These are phyloP conservation scores for Hydropsyche betteni DNA, from an alignment of 2,888 invertebrate species.

Conservation along the genomic window DNA sequence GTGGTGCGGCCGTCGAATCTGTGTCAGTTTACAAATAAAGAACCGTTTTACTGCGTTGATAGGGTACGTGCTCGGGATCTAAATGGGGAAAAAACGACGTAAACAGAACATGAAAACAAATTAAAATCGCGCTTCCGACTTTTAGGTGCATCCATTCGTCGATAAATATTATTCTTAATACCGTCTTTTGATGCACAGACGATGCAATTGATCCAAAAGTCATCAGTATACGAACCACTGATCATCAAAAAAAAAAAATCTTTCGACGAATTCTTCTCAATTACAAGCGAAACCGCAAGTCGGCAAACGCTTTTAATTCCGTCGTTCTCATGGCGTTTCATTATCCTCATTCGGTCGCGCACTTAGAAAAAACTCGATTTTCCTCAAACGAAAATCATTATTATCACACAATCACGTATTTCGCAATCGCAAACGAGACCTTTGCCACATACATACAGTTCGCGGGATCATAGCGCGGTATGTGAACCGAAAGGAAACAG, in stretches of 20 bases:
- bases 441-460: too few species aligned
- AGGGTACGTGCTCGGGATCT: background rate
- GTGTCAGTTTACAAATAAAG: constrained; percentile 28
- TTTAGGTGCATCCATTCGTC: background rate
- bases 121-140: constrained; percentile 1
- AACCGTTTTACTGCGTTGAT: constrained; percentile 6
- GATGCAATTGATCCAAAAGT: too few species aligned
- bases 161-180: constrained; percentile 22
- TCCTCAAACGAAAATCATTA: too few species aligned
- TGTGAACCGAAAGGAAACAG: constrained; percentile 14
- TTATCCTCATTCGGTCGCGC: background rate
- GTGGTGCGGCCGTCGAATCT: constrained; percentile 19
- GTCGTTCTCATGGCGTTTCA: background rate
- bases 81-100: background rate
- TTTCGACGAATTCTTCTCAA: too few species aligned
- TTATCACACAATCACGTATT: too few species aligned
- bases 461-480: background rate
- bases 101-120: constrained; percentile 5
- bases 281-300: too few species aligned
- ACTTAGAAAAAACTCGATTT: background rate
- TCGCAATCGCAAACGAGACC: too few species aligned
- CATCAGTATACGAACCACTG: too few species aligned
- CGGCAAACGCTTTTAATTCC: too few species aligned
- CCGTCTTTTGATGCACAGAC: background rate
- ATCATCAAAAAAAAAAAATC: too few species aligned